phyloP scores from a whole-genome alignment of 2,113 vertebrate species.

The Rissa tridactyla region DNA sequence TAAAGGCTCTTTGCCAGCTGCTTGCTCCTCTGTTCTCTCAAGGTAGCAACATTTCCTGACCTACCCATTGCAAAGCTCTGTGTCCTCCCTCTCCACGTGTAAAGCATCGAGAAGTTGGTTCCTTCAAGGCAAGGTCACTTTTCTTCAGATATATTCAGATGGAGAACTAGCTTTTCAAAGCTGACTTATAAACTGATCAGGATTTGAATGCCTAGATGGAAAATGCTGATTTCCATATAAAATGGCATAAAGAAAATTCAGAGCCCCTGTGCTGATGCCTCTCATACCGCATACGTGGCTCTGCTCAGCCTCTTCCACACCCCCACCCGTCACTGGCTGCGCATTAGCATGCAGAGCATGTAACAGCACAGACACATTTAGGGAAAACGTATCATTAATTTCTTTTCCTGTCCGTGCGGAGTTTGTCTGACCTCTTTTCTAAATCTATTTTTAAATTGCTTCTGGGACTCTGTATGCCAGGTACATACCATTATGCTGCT shows the following conservation, averaged over 20 bases:
- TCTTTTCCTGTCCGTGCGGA: conserved; percentile 50
- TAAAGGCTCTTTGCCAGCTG: not conserved
- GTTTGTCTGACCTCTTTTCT: conserved; percentile 70
- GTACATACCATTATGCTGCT: conserved; percentile 43
- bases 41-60: not conserved
- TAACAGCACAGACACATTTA: conserved; percentile 2
- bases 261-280: not conserved
- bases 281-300: not conserved
- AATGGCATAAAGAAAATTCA: not conserved
- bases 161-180: not conserved
- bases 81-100: not conserved
- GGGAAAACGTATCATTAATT: conserved; percentile 60
- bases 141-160: not conserved
- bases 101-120: not conserved
- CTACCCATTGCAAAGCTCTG: not conserved
- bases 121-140: not conserved
- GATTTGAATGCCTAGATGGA: not conserved
- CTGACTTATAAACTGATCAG: not conserved
- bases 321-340: not conserved
- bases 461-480: conserved; percentile 60
- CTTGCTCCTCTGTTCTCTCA: not conserved
- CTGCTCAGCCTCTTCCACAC: not conserved
- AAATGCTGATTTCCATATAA: not conserved
- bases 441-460: conserved; percentile 73
- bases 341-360: conserved; percentile 5